Conservation (phyloP, 2,888 invertebrate genomes). For the Trissonchulus sp. region DNA sequence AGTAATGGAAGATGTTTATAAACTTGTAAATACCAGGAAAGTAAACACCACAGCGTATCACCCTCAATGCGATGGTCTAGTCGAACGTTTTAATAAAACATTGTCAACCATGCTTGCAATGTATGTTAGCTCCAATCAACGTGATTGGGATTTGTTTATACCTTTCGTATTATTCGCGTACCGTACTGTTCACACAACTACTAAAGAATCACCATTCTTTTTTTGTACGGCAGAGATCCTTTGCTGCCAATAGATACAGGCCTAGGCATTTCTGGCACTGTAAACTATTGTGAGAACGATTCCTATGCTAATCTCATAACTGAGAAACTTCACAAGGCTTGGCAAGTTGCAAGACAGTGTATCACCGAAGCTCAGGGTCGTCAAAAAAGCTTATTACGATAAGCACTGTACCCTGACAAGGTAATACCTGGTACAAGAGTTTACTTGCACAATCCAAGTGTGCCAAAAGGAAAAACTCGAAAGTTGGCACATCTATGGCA, state of each 20-base stretch:
- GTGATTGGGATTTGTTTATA: not conserved
- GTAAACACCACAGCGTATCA: too few species aligned
- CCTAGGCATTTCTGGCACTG: too few species aligned
- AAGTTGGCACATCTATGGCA: constrained; percentile 1
- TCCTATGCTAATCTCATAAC: not conserved
- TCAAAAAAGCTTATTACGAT: too few species aligned
- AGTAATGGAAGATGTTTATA: constrained; percentile 31
- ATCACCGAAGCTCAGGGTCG: too few species aligned
- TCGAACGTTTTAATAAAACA: too few species aligned
- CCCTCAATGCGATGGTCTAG: too few species aligned
- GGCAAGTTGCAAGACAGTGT: too few species aligned
- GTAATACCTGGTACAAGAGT: too few species aligned
- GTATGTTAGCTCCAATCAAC: constrained; percentile 38
- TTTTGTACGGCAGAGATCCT: constrained; percentile 1
- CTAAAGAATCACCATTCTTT: not conserved
- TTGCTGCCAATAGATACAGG: not conserved
- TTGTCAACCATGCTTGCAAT: constrained; percentile 36
- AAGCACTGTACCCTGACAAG: too few species aligned
- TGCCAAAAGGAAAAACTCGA: too few species aligned
- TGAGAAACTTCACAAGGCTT: not conserved
- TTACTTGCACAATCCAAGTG: too few species aligned
- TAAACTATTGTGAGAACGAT: too few species aligned
- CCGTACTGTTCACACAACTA: not conserved
- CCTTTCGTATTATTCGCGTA: constrained; percentile 6
- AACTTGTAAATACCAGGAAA: constrained; percentile 40